Conservation (phyloP, 2,888 invertebrate genomes). For the Caenorhabditis angaria region DNA sequence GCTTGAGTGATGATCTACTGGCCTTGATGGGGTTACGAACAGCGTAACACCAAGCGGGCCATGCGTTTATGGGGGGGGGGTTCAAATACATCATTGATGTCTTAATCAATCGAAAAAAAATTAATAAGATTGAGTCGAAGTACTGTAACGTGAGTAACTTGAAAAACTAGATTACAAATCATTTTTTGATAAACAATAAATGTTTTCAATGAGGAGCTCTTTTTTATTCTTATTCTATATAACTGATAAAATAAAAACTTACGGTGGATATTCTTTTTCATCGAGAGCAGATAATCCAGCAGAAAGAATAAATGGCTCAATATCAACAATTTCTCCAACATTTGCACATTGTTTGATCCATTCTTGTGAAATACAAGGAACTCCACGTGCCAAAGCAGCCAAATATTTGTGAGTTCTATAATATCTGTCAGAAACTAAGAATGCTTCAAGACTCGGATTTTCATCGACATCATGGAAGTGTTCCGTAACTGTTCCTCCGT, state of each 20-base stretch:
- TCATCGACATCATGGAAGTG: slow-evolving; percentile 40
- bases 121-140: too few species aligned
- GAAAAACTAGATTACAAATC: too few species aligned
- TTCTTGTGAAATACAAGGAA: slow-evolving; percentile 79
- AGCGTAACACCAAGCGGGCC: too few species aligned
- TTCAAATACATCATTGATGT: too few species aligned
- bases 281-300: slow-evolving; percentile 63
- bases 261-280: slow-evolving; percentile 42
- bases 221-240: background rate
- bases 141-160: too few species aligned
- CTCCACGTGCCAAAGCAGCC: slow-evolving; percentile 80
- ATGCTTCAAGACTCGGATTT: slow-evolving; percentile 29
- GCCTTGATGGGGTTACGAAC: too few species aligned
- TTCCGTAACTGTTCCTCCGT: slow-evolving; percentile 66
- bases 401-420: slow-evolving; percentile 82
- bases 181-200: too few species aligned
- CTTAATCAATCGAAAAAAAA: too few species aligned
- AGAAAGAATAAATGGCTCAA: slow-evolving; percentile 52
- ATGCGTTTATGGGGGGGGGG: too few species aligned
- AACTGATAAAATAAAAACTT: too few species aligned
- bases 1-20: too few species aligned
- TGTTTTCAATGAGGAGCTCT: too few species aligned
- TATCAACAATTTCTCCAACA: slow-evolving; percentile 50
- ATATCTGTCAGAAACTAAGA: slow-evolving; percentile 78
- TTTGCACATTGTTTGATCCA: slow-evolving; percentile 80